Percentiles rank a stretch among this genome's conserved stretches.
These are phyloP conservation scores for Hesperophylax magnus DNA, from an alignment of 1,140 invertebrate species.

Conservation along the genomic window DNA sequence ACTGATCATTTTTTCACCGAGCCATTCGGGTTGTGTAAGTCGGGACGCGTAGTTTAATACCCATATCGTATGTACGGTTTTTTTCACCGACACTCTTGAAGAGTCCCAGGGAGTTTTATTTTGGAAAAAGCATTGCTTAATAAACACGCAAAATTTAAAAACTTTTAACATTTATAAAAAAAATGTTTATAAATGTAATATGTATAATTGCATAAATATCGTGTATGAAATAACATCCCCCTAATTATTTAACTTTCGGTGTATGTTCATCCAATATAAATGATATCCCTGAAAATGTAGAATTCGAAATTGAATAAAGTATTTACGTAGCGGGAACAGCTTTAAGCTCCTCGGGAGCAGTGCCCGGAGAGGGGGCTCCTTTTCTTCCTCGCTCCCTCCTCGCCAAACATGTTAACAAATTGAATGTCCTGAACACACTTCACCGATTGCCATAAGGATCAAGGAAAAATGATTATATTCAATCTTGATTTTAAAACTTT, in stretches of 20 bases:
- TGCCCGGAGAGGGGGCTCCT: not conserved
- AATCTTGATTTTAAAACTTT: not conserved
- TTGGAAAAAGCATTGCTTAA: no score
- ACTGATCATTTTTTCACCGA: no score
- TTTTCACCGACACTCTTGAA: no score
- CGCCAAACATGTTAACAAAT: conserved; percentile 11
- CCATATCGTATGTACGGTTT: no score
- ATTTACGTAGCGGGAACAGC: not conserved
- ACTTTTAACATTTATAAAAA: no score
- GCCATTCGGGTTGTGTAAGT: no score
- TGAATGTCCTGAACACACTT: conserved; percentile 21
- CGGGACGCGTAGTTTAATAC: no score
- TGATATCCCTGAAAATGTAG: not conserved
- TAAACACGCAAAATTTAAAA: no score
- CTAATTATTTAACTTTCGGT: not conserved
- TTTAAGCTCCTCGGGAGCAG: not conserved
- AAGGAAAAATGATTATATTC: not conserved
- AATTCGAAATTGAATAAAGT: not conserved
- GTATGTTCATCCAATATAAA: not conserved
- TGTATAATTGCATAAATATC: no score
- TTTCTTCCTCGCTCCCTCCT: not conserved
- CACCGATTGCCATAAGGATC: not conserved
- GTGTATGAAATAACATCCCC: no score
- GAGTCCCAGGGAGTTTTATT: no score
- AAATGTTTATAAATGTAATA: no score